Evolutionary conservation across 2,113 vertebrate species (phyloP).

Genomic region (Oryzias celebensis): DNA sequence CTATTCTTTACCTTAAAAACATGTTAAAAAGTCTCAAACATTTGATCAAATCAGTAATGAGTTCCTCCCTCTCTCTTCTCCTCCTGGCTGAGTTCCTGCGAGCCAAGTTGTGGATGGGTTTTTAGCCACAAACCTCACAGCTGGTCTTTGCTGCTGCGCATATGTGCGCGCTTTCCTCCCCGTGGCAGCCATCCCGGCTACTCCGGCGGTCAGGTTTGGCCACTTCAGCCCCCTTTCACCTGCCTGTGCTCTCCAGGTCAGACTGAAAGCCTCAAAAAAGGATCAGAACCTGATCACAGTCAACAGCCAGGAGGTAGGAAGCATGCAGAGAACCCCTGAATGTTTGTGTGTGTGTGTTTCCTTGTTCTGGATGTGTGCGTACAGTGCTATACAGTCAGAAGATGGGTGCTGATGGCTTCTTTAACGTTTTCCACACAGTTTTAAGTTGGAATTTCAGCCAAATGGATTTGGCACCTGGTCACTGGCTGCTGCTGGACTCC

Average conservation of each 20-base stretch:
- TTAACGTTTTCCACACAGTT: background rate
- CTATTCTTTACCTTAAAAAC: no score
- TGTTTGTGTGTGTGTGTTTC: background rate
- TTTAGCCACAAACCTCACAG: slow-evolving; percentile 61
- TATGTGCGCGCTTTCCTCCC: slow-evolving; percentile 41
- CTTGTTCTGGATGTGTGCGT: slow-evolving; percentile 11
- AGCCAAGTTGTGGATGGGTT: slow-evolving; percentile 37
- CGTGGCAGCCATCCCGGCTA: slow-evolving; percentile 41
- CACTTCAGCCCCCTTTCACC: slow-evolving; percentile 54
- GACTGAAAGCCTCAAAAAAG: slow-evolving; percentile 44
- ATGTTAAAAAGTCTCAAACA: no score
- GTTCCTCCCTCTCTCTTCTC: slow-evolving; percentile 23
- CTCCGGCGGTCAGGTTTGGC: slow-evolving; percentile 48
- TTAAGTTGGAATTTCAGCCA: background rate
- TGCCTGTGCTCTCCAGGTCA: slow-evolving; percentile 39
- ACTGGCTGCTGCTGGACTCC: slow-evolving; percentile 14
- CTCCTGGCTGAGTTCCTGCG: slow-evolving; percentile 24
- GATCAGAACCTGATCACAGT: slow-evolving; percentile 54
- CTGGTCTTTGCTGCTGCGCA: slow-evolving; percentile 45
- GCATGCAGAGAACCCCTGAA: slow-evolving; percentile 6
- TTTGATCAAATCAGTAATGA: slow-evolving; percentile 1
- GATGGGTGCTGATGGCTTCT: background rate
- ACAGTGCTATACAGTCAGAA: background rate
- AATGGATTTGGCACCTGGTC: slow-evolving; percentile 15
- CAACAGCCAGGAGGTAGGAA: slow-evolving; percentile 43